Base-by-base conservation (phyloP, 2,113 vertebrate species). In the Tricholaema leucomelas region DNA sequence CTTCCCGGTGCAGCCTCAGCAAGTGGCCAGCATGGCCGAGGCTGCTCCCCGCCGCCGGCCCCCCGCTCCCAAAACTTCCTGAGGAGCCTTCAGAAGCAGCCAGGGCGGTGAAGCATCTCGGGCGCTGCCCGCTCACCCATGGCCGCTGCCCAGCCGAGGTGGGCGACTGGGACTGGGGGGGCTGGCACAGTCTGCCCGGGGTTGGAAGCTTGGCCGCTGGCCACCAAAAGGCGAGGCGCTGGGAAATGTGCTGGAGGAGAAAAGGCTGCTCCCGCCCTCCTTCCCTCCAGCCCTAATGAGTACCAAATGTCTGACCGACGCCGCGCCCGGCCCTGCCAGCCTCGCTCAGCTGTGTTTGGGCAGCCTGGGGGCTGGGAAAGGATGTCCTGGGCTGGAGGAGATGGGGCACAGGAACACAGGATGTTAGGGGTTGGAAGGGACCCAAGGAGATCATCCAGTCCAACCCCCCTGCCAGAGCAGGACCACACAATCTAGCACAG, bases 261-360 rank as follows among this genome's bases (percentile, higher is more conserved):
- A 64, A 64, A 44, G 72, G 59, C 65, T 52, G 56, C 33, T 72
- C 67, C 76, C 69, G 69, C 67, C 73, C 85, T 58, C 92, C 90
- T 67, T 86, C 60, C 66, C 67, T 72, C 74, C 74, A 36, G 58
- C 73, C 28, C 82, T 94, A 92, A 92, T 94, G 84, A 85, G 64
- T 75, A 87, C 36, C 90, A 92, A 94, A 94, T 92, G 90, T 72
- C 79, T 17, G 19, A n/a, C 50, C 8, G 21, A 55, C 13, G 10
- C 30, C 19, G 11, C 5, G 38, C 70, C 10, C 36, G 6, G 58
- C 60, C 12, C 23, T 8, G 64, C 46, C 3, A 69, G 60, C 59
- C 52, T 48, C 10, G 15, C 61, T 50, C 35, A 3, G 54, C 16
- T 2, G 31, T 7, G 4, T 18, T 6, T 11, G 27, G n/a, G 36